Conservation (phyloP, 2,113 vertebrate species). For the Gallinago paraguaiae region DNA sequence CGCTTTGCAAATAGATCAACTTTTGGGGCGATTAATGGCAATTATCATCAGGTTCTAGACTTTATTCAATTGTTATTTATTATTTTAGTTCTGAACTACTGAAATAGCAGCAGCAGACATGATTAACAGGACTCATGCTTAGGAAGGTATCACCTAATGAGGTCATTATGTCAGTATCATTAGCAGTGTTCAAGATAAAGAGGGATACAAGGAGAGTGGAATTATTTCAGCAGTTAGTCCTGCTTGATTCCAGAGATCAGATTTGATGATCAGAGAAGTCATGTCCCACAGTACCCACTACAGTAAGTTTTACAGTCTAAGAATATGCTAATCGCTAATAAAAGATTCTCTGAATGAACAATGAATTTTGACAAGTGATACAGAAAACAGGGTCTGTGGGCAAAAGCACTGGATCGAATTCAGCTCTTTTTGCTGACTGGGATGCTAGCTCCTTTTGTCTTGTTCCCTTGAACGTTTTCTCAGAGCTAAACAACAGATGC, state of each 20-base stretch:
- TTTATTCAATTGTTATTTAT: not conserved
- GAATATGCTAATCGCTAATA: not conserved
- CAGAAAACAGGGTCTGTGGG: not conserved
- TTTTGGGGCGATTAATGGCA: not conserved
- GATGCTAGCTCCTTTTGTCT: not conserved
- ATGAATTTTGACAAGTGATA: not conserved
- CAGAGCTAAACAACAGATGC: not conserved
- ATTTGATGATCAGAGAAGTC: not conserved
- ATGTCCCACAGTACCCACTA: not conserved
- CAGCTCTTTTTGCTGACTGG: not conserved
- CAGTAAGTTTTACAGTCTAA: not conserved
- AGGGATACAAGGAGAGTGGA: not conserved
- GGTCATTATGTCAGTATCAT: not conserved
- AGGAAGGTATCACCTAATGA: not conserved
- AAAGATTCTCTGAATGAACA: not conserved
- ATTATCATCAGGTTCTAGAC: not conserved
- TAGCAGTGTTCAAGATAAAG: not conserved
- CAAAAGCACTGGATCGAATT: not conserved
- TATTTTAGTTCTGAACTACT: not conserved
- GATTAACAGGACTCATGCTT: not conserved
- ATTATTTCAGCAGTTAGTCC: conserved; percentile 9
- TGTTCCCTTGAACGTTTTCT: not conserved
- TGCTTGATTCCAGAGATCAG: not conserved
- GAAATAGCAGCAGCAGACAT: not conserved
- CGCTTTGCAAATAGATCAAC: not conserved